phyloP scores from a whole-genome alignment of 2,888 invertebrate species.

The Calephelis perditalis region DNA sequence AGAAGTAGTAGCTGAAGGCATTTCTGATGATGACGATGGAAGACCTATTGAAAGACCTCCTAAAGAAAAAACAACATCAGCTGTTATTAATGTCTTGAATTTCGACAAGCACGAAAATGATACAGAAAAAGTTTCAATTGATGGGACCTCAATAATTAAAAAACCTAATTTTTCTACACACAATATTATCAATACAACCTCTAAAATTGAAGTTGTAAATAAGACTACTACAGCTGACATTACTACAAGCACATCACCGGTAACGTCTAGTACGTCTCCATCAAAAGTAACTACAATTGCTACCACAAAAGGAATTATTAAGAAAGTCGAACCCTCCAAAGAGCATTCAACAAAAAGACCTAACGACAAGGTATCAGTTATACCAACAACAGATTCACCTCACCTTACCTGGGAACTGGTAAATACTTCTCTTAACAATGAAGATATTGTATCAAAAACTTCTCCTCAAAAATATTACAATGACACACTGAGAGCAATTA shows the following conservation, averaged over 20 bases:
- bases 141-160: constrained; percentile 68
- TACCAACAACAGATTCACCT: constrained; percentile 59
- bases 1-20: constrained; percentile 44
- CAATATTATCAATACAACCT: constrained; percentile 22
- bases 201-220: constrained; percentile 26
- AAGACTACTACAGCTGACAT: constrained; percentile 27
- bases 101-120: constrained; percentile 53
- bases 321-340: constrained; percentile 35
- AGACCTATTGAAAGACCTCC: constrained; percentile 66
- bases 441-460: constrained; percentile 53
- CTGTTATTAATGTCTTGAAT: constrained; percentile 57
- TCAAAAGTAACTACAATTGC: constrained; percentile 26
- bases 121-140: constrained; percentile 60
- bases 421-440: constrained; percentile 69
- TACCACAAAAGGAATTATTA: constrained; percentile 24
- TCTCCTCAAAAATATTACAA: constrained; percentile 78
- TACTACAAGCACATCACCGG: constrained; percentile 24
- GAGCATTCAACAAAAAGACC: constrained; percentile 61
- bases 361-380: constrained; percentile 68
- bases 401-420: constrained; percentile 79
- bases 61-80: constrained; percentile 69
- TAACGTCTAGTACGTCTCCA: constrained; percentile 18
- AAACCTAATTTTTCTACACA: constrained; percentile 42
- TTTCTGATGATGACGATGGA: constrained; percentile 47
- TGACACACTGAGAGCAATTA: constrained; percentile 80